Conservation (phyloP, 1,140 invertebrate species). For the Papilio glaucus region DNA sequence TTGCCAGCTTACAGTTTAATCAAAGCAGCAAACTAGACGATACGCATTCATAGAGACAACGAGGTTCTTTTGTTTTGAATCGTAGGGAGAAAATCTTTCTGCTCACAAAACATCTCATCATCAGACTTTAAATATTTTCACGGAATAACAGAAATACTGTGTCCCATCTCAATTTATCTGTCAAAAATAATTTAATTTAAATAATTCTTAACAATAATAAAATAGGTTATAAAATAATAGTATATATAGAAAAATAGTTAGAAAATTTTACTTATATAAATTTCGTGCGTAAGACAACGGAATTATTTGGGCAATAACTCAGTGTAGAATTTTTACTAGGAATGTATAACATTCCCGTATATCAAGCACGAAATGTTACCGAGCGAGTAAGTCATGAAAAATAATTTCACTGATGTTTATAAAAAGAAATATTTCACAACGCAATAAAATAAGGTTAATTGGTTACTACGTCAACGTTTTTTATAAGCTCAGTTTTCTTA, state of each 20-base stretch:
- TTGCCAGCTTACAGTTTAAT: conserved; percentile 25
- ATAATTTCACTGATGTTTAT: conserved; percentile 25
- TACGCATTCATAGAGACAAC: not conserved
- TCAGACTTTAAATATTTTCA: too few species aligned
- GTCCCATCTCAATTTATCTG: too few species aligned
- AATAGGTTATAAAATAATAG: too few species aligned
- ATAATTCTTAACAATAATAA: too few species aligned
- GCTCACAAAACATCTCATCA: too few species aligned
- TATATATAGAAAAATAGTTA: too few species aligned
- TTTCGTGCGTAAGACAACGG: not conserved
- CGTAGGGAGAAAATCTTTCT: conserved; percentile 1
- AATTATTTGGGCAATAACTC: not conserved
- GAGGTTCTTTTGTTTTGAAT: conserved; percentile 3
- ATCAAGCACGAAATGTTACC: conserved; percentile 13
- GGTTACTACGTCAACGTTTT: conserved; percentile 25
- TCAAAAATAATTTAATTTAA: too few species aligned
- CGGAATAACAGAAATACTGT: too few species aligned
- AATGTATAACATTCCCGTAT: conserved; percentile 1
- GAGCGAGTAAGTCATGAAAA: conserved; percentile 3
- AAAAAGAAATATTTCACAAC: conserved; percentile 28
- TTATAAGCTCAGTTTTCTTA: not conserved
- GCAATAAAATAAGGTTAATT: conserved; percentile 33
- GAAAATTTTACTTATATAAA: too few species aligned
- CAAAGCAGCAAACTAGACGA: conserved; percentile 13
- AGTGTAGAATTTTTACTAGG: not conserved